Percentiles rank a stretch among this genome's conserved stretches.
Conservation (phyloP, 2,797 vertebrate genomes). For the Molossus molossus region DNA sequence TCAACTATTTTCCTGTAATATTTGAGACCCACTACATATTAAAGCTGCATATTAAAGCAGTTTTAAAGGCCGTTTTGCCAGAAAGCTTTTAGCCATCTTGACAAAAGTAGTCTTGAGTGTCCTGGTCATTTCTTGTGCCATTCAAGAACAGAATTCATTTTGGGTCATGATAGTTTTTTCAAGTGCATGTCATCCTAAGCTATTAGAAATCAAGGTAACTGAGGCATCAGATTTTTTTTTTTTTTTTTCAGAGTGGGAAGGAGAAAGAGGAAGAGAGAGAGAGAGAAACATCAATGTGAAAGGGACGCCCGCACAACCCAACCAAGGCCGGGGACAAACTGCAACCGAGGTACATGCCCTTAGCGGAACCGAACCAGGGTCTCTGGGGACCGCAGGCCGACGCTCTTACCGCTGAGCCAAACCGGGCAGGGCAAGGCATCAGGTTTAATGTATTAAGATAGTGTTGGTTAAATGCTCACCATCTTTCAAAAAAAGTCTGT, state of each 20-base stretch:
- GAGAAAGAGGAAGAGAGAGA: too few relatives aligned
- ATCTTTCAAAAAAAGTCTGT: conserved; percentile 36
- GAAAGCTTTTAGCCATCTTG: background rate
- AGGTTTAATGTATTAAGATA: conserved; percentile 13
- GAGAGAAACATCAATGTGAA: too few relatives aligned
- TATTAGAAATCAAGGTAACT: conserved; percentile 45
- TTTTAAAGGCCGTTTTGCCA: conserved; percentile 23
- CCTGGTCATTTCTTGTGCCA: background rate
- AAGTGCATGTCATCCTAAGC: background rate
- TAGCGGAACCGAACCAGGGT: too few relatives aligned
- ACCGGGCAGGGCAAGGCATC: background rate
- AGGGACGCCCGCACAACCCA: too few relatives aligned
- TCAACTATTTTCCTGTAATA: conserved; percentile 49
- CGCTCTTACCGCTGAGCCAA: too few relatives aligned
- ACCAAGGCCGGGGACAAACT: too few relatives aligned
- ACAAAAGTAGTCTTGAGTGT: conserved; percentile 7
- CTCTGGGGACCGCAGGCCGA: too few relatives aligned
- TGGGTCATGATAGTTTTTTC: conserved; percentile 7
- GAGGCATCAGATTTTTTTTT: background rate
- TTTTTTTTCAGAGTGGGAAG: too few relatives aligned
- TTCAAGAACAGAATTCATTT: conserved; percentile 43
- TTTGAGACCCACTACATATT: background rate
- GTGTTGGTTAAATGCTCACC: conserved; percentile 28
- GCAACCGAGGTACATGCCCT: too few relatives aligned
- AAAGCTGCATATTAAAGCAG: conserved; percentile 17